Evolutionary conservation across 2,797 vertebrate species (phyloP).

Genomic region (Pelodytes ibericus): DNA sequence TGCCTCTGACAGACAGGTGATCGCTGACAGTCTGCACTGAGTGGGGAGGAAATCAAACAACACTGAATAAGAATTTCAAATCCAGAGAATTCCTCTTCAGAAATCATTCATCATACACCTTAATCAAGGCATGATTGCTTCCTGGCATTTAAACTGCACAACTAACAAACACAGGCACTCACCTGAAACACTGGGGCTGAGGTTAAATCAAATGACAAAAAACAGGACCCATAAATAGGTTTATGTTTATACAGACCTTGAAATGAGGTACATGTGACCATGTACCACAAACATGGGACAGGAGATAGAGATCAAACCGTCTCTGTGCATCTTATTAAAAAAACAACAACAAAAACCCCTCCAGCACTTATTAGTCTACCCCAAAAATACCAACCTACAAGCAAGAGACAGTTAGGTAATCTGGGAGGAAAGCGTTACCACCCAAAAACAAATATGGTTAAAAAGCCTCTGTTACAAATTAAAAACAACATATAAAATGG

Average conservation of each 20-base stretch:
- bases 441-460: background rate
- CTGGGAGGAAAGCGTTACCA: background rate
- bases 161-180: background rate
- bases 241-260: background rate
- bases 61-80: constrained; percentile 45
- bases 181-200: background rate
- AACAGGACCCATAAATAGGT: background rate
- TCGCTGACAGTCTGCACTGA: constrained; percentile 7
- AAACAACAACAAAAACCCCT: background rate
- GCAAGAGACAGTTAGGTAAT: background rate
- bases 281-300: constrained; percentile 5
- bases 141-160: constrained; percentile 10
- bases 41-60: constrained; percentile 9
- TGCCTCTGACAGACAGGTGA: constrained; percentile 29
- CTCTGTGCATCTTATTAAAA: background rate
- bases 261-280: background rate
- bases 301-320: background rate
- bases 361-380: constrained; percentile 1
- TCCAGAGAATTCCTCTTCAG: constrained; percentile 35
- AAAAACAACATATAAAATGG: background rate
- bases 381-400: background rate
- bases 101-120: constrained; percentile 27
- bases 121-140: constrained; percentile 43
- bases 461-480: background rate
- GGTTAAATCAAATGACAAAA: background rate